phyloP scores from a whole-genome alignment of 2,797 vertebrate species.

The Varecia variegata region DNA sequence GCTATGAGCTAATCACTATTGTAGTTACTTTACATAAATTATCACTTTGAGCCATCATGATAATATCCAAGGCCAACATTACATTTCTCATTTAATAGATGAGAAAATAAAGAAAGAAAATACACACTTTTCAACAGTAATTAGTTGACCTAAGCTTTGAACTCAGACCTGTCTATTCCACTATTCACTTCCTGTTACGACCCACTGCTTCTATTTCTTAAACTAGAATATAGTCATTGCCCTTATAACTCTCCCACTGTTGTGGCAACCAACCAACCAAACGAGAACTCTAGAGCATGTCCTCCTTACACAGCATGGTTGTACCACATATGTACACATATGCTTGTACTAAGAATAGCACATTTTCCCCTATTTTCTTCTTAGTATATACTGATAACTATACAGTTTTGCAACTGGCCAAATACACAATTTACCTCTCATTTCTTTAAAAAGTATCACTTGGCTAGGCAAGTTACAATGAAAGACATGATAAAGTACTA shows the following conservation, averaged over 20 bases:
- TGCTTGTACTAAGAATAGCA: neutral
- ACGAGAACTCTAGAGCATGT: neutral
- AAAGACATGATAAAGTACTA: conserved; percentile 35
- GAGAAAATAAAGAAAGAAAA: neutral
- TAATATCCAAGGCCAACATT: neutral
- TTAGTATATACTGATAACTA: neutral
- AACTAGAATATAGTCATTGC: neutral
- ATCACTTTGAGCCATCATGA: neutral
- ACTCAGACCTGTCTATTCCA: neutral
- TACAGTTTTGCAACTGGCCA: neutral
- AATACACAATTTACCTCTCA: neutral
- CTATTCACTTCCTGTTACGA: neutral
- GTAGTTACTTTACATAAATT: neutral
- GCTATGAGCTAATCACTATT: neutral
- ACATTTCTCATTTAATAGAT: neutral
- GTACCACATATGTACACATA: neutral
- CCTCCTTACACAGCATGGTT: neutral
- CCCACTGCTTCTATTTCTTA: neutral
- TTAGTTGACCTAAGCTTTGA: neutral
- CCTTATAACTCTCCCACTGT: neutral
- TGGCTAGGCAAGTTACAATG: neutral
- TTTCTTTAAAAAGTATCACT: neutral
- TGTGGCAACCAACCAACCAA: neutral
- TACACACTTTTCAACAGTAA: neutral
- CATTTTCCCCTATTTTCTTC: neutral